phyloP scores from a whole-genome alignment of 2,113 vertebrate genomes.

The Alexandromys fortis region DNA sequence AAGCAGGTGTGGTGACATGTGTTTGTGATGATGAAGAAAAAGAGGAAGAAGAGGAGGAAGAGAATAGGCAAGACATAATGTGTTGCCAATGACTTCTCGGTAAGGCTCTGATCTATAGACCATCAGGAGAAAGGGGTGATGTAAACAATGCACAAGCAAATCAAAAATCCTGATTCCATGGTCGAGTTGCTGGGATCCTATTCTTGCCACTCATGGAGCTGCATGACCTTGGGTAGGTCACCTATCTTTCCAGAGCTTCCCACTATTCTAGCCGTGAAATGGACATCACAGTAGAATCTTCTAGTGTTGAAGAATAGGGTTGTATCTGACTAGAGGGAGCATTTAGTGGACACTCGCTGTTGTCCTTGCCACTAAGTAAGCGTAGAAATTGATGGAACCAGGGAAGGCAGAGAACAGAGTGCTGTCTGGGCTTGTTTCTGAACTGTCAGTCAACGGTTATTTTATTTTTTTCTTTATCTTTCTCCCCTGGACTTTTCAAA shows the following conservation, averaged over 20 bases:
- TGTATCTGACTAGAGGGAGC: background rate
- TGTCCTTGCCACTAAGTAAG: background rate
- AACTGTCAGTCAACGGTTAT: background rate
- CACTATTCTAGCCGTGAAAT: background rate
- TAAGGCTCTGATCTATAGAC: background rate
- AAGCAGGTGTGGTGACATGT: background rate
- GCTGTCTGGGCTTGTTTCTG: background rate
- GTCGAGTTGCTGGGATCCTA: background rate
- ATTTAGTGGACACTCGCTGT: background rate
- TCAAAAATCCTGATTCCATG: background rate
- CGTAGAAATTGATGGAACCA: background rate
- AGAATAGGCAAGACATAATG: background rate
- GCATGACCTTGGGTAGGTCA: background rate
- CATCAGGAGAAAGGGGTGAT: background rate
- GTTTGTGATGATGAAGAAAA: background rate
- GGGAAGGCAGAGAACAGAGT: background rate
- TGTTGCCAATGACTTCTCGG: background rate
- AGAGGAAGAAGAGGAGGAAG: background rate
- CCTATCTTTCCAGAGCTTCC: background rate
- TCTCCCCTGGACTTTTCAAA: background rate
- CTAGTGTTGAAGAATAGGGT: background rate
- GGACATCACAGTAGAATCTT: background rate
- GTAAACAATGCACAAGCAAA: fast-evolving
- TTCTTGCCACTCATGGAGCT: background rate
- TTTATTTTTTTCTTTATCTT: background rate